Base-by-base conservation (phyloP, 1,140 invertebrate species). In the Drosophila simulans region DNA sequence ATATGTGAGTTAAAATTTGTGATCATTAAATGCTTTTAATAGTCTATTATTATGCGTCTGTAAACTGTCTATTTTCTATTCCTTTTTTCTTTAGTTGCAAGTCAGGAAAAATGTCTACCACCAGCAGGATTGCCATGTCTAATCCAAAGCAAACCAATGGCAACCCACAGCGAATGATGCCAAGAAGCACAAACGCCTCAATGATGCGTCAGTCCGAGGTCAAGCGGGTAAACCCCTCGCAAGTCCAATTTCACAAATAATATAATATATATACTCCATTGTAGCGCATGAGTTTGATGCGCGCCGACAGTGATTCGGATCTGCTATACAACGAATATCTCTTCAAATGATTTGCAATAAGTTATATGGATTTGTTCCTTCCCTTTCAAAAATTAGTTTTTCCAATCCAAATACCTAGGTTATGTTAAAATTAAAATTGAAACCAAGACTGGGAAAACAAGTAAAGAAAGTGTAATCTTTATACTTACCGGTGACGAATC, bases 401-500 rank as follows among this genome's bases (percentile, higher is more conserved):
- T 45, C 17, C 11, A 71, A 56, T 42, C 31, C 31, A 31, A 22
- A 22, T 22, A 22, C 20, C 20, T 22, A 22, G 20, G 20, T 22
- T 22, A 22, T 22, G 20, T 22, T 22, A 22, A 22, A 22, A 22
- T 22, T 22, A 22, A 22, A 22, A 22, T 22, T 22, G 20, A 22
- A 22, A 22, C 20, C 20, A 22, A 22, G 20, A 22, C 20, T 22
- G 20, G 20, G 20, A 22, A 25, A 25, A 7, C 17, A 3, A 25
- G 5, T 3, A 25, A n/a, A 25, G 35, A 4, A 39, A 13, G 8
- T 10, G 3, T 10, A 31, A 8, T 3, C 7, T 8, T 3, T 31
- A 8, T 31, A 93, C 94, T 94, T 89, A 97, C 96, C 86, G 96
- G 96, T 27, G 95, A 95, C 5, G 97, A 98, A 93, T 98, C 97